These are phyloP conservation scores for Chrysaora quinquecirrha DNA, from an alignment of 30 jellyfish, hydroid and myxozoan species.

Conservation along the genomic window DNA sequence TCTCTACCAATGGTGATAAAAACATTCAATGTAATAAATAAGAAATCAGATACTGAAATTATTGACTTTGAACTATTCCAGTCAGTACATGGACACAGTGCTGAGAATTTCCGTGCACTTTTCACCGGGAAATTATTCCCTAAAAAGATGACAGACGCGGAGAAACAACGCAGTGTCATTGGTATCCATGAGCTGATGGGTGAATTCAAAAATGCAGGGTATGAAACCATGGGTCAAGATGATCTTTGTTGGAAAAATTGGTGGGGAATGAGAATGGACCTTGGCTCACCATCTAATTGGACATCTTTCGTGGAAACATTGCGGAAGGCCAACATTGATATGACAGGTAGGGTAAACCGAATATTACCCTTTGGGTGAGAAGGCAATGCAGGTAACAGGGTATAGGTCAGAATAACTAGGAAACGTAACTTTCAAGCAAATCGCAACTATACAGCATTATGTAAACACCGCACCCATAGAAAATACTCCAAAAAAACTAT, in stretches of 20 bases:
- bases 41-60: constrained; percentile 58
- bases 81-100: constrained; percentile 95
- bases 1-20: constrained; percentile 63
- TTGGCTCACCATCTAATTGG: constrained; percentile 79
- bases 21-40: constrained; percentile 56
- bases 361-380: too few relatives aligned
- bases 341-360: too few relatives aligned
- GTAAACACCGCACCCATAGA: too few relatives aligned
- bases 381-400: too few relatives aligned
- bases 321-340: constrained; percentile 28
- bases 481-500: too few relatives aligned
- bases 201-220: constrained; percentile 58
- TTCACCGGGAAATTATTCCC: constrained; percentile 89
- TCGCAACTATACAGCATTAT: too few relatives aligned
- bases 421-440: too few relatives aligned
- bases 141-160: constrained; percentile 37
- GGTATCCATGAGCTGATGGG: constrained; percentile 58
- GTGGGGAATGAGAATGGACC: constrained; percentile 94
- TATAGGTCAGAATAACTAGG: too few relatives aligned
- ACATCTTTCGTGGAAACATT: constrained; percentile 33
- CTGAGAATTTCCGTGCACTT: constrained; percentile 83
- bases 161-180: constrained; percentile 45
- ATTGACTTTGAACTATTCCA: constrained; percentile 85
- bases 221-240: constrained; percentile 77
- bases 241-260: constrained; percentile 87